Conservation (phyloP, 2,797 vertebrate species). For the Periparus ater region DNA sequence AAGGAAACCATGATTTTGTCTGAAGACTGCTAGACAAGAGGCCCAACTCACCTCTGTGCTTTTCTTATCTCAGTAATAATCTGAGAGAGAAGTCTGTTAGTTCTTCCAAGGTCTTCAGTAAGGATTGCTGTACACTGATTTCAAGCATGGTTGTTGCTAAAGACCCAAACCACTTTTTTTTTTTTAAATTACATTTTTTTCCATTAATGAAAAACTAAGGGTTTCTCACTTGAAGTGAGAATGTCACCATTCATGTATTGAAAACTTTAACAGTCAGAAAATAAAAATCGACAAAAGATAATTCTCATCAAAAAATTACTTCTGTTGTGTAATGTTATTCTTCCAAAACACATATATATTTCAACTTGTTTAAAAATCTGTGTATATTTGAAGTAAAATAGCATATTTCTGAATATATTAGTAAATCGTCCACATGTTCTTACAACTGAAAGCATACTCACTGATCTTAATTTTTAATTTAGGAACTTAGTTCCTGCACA, state of each 20-base stretch:
- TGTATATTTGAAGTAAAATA: not conserved
- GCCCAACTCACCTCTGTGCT: not conserved
- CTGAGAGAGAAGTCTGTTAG: not conserved
- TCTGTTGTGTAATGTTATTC: not conserved
- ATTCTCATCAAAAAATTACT: not conserved
- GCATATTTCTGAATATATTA: not conserved
- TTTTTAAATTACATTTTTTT: not conserved
- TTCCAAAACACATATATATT: not conserved
- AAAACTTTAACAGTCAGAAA: not conserved
- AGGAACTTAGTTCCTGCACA: not conserved
- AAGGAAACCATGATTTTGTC: not conserved
- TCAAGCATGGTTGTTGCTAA: not conserved
- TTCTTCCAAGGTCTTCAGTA: not conserved
- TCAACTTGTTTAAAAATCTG: not conserved
- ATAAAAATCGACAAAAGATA: not conserved
- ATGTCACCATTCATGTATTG: not conserved
- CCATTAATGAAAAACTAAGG: not conserved
- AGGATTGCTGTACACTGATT: not conserved
- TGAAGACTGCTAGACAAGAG: not conserved
- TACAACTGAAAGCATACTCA: not conserved
- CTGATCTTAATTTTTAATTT: conserved; percentile 15
- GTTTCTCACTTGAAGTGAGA: not conserved
- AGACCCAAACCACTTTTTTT: fast-evolving
- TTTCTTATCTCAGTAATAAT: not conserved
- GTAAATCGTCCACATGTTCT: not conserved